phyloP scores from a whole-genome alignment of 2,888 invertebrate genomes.

The Archips crataeganus region DNA sequence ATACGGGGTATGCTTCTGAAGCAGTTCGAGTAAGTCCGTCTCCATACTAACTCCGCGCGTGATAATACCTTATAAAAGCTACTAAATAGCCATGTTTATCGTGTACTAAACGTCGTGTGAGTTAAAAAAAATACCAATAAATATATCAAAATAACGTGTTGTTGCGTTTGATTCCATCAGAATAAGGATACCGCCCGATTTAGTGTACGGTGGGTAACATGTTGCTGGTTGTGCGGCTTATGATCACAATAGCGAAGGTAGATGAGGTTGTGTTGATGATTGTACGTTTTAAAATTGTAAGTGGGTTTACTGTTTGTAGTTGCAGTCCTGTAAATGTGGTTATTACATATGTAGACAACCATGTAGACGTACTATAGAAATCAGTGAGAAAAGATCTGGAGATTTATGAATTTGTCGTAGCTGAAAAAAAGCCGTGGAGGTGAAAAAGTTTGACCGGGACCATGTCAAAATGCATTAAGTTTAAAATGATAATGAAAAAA shows the following conservation, averaged over 20 bases:
- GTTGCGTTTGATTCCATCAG: conserved; percentile 55
- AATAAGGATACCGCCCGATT: conserved; percentile 42
- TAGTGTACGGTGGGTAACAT: conserved; percentile 33
- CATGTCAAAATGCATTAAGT: too few relatives aligned
- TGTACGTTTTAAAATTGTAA: conserved; percentile 39
- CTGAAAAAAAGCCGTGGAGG: too few relatives aligned
- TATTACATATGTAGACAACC: background rate
- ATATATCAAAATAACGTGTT: conserved; percentile 68
- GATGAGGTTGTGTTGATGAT: background rate
- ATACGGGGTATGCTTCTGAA: too few relatives aligned
- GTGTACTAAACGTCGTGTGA: conserved; percentile 70
- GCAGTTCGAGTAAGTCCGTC: conserved; percentile 44
- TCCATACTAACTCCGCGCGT: conserved; percentile 56
- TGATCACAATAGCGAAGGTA: background rate
- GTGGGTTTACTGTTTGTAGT: conserved; percentile 3
- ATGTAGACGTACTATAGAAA: background rate
- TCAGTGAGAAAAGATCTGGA: too few relatives aligned
- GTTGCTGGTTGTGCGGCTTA: background rate
- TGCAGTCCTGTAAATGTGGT: background rate
- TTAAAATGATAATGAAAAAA: too few relatives aligned
- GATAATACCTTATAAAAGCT: conserved; percentile 76
- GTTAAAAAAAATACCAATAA: conserved; percentile 73
- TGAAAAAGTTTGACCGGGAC: too few relatives aligned
- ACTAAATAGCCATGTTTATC: conserved; percentile 82
- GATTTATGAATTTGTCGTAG: too few relatives aligned